A percentile compares a stretch with the other conserved stretches of the same genome.
Evolutionary conservation across 2,888 invertebrate species (phyloP).

Genomic region (Melanostoma scalare): DNA sequence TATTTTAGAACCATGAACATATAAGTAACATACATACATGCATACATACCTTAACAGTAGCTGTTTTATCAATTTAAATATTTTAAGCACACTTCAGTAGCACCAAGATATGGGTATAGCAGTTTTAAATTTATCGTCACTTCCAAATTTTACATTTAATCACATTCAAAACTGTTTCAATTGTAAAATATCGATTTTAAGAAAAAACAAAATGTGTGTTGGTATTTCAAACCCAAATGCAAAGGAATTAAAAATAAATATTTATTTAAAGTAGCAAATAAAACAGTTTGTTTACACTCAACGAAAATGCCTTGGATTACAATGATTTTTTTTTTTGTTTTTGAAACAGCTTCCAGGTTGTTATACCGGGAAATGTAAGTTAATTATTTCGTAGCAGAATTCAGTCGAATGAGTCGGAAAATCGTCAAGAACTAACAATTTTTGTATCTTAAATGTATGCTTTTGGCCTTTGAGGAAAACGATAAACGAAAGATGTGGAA

Average conservation of each 20-base stretch:
- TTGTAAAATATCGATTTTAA: constrained; percentile 17
- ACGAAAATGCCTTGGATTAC: constrained; percentile 16
- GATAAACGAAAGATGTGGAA: neutral
- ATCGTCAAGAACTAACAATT: constrained; percentile 50
- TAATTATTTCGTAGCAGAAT: constrained; percentile 73
- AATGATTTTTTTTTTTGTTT: constrained; percentile 19
- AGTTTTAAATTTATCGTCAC: no score
- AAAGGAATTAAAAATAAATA: constrained; percentile 6
- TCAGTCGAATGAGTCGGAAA: constrained; percentile 42
- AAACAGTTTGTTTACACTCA: constrained; percentile 23
- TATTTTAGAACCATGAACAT: no score
- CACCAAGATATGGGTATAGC: no score
- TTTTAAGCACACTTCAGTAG: no score
- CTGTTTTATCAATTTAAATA: no score
- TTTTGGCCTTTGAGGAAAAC: constrained; percentile 19
- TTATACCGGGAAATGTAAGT: constrained; percentile 74
- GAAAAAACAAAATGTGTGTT: constrained; percentile 5
- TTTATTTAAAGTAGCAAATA: neutral
- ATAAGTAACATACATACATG: no score
- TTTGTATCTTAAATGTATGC: constrained; percentile 39
- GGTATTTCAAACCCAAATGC: neutral
- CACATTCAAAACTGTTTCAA: neutral
- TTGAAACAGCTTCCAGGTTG: neutral
- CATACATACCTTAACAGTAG: no score
- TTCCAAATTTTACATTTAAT: neutral